A percentile compares a stretch with the other conserved stretches of the same genome.
Conservation (phyloP, 2,888 invertebrate genomes). For the Eristalis arbustorum region DNA sequence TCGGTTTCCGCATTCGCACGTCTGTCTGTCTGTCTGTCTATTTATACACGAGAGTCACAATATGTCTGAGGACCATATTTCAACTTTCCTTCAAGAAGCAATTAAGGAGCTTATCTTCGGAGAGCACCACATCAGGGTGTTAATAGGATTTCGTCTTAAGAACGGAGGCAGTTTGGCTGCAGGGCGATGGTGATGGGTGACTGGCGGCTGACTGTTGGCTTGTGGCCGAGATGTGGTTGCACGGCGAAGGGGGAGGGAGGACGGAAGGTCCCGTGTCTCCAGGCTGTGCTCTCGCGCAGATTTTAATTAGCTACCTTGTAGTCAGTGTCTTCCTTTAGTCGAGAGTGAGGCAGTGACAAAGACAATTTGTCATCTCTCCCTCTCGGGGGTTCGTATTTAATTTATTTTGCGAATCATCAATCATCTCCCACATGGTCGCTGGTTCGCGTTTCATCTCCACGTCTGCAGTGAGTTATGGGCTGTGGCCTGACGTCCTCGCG, state of each 20-base stretch:
- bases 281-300: slow-evolving; percentile 14
- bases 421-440: slow-evolving; percentile 38
- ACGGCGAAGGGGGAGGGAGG: not conserved
- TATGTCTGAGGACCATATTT: slow-evolving; percentile 63
- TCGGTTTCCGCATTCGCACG: not conserved
- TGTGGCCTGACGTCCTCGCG: not conserved
- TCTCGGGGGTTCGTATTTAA: slow-evolving; percentile 36
- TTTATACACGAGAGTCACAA: slow-evolving; percentile 32
- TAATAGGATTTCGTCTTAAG: slow-evolving; percentile 62
- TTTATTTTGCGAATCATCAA: slow-evolving; percentile 66
- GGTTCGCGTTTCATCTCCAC: not conserved
- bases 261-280: not conserved
- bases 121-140: slow-evolving; percentile 67
- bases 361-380: slow-evolving; percentile 60
- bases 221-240: not conserved
- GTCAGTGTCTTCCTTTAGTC: slow-evolving; percentile 19
- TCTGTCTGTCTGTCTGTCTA: slow-evolving; percentile 6
- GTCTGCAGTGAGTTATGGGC: not conserved
- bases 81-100: slow-evolving; percentile 57
- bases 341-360: slow-evolving; percentile 32
- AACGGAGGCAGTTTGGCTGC: not conserved
- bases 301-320: slow-evolving; percentile 69
- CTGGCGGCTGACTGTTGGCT: not conserved
- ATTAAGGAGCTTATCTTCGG: slow-evolving; percentile 63
- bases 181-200: not conserved